phyloP scores from a whole-genome alignment of 2,888 invertebrate genomes.

The Idaea dimidiata region DNA sequence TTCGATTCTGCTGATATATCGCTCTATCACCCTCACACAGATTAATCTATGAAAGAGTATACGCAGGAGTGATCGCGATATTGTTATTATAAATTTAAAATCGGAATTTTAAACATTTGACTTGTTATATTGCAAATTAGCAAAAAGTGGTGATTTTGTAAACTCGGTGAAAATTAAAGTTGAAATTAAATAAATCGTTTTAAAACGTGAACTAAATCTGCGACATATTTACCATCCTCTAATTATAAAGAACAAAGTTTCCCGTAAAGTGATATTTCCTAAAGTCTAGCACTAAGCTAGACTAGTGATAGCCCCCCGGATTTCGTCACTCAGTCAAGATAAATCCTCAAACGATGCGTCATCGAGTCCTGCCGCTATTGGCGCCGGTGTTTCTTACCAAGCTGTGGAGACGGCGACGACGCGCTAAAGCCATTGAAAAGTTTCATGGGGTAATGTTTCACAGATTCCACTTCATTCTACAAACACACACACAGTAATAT shows the following conservation, averaged over 20 bases:
- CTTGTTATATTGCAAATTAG: not conserved
- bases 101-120: not conserved
- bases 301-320: conserved; percentile 14
- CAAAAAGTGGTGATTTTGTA: too few relatives aligned
- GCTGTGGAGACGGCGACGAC: conserved; percentile 59
- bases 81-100: not conserved
- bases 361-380: conserved; percentile 69
- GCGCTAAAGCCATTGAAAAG: conserved; percentile 67
- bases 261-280: not conserved
- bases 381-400: conserved; percentile 72
- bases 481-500: not conserved
- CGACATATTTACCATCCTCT: too few relatives aligned
- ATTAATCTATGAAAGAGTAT: too few relatives aligned
- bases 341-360: conserved; percentile 77
- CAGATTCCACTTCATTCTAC: not conserved
- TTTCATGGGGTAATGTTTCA: conserved; percentile 61
- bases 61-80: too few relatives aligned
- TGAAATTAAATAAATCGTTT: too few relatives aligned
- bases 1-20: too few relatives aligned
- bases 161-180: too few relatives aligned
- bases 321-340: conserved; percentile 51
- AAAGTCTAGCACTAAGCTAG: conserved; percentile 35
- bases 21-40: too few relatives aligned
- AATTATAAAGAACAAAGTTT: too few relatives aligned
- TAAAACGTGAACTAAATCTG: too few relatives aligned